Evolutionary conservation across 2,888 invertebrate genomes (phyloP), one percentile per base, ranked within the genome.

Genomic region (Aleiodes alternator): DNA sequence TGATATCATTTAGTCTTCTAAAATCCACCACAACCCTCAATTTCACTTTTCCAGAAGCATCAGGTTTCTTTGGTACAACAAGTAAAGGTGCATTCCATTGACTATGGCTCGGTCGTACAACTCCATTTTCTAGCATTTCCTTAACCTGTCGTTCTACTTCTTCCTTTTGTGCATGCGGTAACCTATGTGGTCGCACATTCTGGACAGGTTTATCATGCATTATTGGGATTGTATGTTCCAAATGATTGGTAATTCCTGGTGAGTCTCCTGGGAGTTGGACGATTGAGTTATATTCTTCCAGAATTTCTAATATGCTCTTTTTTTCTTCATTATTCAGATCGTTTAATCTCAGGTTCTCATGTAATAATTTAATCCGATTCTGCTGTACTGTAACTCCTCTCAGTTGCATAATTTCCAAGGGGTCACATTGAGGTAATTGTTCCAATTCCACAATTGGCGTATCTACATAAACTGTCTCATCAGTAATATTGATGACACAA

Each of bases 121-220:
- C 85, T 0, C 73, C 73, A 69, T 85, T 66, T 6, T 79, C n/a
- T 23, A 86, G 56, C 82, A 86, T 82, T 75, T 83, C 77, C 34
- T 80, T 38, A 2, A 85, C 79, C 83, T 86, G 85, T 43, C 48
- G 14, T 3, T 16, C 12, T 0, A 85, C 83, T 79, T 85, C 85
- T 51, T 80, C 57, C 77, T 81, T 71, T 14, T 83, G 83, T 8
- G 81, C 68, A 69, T 82, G 70, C n/a, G 86, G 85, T 38, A 82
- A 84, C 69, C 85, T 66, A 71, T 86, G 86, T 3, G 83, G 79
- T 76, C 84, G 84, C 3, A 81, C 78, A 61, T 83, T 75, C 16
- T 85, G 79, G 8, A 85, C 84, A n/a, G 55, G 69, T 7, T 83
- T 80, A n/a, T 78, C 75, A n/a, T 78, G 82, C 0, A 83, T 83